These are phyloP conservation scores for Carcharodon carcharias DNA, from an alignment of 2,797 vertebrate genomes.

Conservation along the genomic window DNA sequence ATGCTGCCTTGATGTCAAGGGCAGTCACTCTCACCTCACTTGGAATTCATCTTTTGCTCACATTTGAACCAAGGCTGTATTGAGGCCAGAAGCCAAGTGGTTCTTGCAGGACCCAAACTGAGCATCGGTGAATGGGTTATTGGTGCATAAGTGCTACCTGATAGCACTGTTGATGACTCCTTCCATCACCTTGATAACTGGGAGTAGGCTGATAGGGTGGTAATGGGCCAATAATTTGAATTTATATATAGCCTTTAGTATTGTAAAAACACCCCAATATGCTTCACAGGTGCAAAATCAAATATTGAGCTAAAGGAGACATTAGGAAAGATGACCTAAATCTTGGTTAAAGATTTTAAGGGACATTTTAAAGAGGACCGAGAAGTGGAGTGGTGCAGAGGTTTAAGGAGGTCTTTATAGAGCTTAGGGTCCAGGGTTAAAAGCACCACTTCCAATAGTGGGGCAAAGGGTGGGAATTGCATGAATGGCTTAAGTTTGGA, in stretches of 20 bases:
- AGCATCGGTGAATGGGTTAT: neutral
- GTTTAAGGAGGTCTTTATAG: neutral
- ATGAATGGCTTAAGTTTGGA: neutral
- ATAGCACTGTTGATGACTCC: no score
- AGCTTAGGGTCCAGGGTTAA: neutral
- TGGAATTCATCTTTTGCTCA: no score
- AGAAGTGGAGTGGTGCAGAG: neutral
- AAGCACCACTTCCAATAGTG: neutral
- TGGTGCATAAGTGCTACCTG: neutral
- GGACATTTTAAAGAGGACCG: neutral
- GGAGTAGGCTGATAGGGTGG: no score
- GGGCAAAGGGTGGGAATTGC: neutral
- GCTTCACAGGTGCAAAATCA: no score
- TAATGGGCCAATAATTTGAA: no score
- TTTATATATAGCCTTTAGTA: no score
- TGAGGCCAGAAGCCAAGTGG: neutral
- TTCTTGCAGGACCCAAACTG: neutral
- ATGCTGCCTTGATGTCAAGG: neutral
- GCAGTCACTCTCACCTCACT: neutral
- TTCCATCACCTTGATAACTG: no score
- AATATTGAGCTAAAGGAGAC: no score
- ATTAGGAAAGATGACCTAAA: no score
- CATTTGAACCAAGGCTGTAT: no score
- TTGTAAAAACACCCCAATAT: no score
- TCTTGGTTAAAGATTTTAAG: neutral